Conservation (phyloP, 2,797 vertebrate species). For the Sebastes hopkinsi region DNA sequence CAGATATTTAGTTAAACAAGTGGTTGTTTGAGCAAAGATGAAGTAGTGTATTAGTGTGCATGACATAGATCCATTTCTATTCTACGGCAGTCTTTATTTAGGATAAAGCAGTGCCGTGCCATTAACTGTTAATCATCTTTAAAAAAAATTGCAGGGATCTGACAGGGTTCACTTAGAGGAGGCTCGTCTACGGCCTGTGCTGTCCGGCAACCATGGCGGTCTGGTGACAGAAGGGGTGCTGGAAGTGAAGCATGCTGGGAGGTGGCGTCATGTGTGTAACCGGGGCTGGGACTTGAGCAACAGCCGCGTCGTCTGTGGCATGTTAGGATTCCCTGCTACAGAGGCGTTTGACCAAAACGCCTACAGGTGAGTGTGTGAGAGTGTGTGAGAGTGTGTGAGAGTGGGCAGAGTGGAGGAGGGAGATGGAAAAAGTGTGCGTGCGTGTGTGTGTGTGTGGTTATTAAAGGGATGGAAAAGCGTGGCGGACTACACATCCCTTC, state of each 20-base stretch:
- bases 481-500: slow-evolving; percentile 37
- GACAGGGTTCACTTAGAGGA: slow-evolving; percentile 81
- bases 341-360: slow-evolving; percentile 80
- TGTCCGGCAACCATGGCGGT: slow-evolving; percentile 79
- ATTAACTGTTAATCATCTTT: background rate
- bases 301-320: slow-evolving; percentile 92
- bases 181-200: slow-evolving; percentile 88
- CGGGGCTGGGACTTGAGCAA: slow-evolving; percentile 88
- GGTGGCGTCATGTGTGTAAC: slow-evolving; percentile 93
- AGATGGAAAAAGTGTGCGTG: background rate
- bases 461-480: slow-evolving; percentile 55
- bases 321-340: slow-evolving; percentile 92
- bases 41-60: background rate
- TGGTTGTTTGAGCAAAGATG: slow-evolving; percentile 4
- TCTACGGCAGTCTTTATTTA: background rate
- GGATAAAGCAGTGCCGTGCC: background rate
- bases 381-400: slow-evolving; percentile 76
- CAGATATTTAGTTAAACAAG: slow-evolving; percentile 31
- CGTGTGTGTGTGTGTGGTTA: background rate
- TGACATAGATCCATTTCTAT: background rate
- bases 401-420: background rate
- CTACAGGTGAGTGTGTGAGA: slow-evolving; percentile 86
- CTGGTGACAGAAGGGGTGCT: slow-evolving; percentile 91
- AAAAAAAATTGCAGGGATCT: slow-evolving; percentile 53
- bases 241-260: slow-evolving; percentile 92